Evolutionary conservation across 2,113 vertebrate genomes (phyloP).

Genomic region (Ellobius talpinus): DNA sequence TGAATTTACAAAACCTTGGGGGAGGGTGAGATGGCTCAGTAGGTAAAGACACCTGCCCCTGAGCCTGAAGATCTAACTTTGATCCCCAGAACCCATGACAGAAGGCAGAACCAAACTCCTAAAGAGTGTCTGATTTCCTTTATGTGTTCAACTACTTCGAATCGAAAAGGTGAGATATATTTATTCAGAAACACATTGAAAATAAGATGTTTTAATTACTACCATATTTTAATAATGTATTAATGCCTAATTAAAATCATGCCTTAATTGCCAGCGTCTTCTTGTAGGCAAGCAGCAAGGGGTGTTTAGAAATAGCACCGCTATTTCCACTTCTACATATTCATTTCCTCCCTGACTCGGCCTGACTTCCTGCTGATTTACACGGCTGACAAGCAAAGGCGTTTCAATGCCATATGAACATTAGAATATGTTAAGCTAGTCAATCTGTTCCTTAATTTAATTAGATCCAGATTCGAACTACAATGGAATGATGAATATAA

Average conservation of each 20-base stretch:
- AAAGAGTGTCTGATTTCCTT: background rate
- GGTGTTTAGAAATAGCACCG: constrained; percentile 50
- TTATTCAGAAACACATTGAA: background rate
- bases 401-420: constrained; percentile 60
- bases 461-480: constrained; percentile 66
- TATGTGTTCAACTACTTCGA: background rate
- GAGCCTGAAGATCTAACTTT: background rate
- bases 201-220: constrained; percentile 50
- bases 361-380: constrained; percentile 70
- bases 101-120: background rate
- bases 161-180: background rate
- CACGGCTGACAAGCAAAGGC: constrained; percentile 62
- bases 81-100: background rate
- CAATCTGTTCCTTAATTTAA: constrained; percentile 79
- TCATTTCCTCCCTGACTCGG: constrained; percentile 33
- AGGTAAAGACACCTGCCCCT: background rate
- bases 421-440: constrained; percentile 68
- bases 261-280: constrained; percentile 17
- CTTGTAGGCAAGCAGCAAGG: constrained; percentile 36
- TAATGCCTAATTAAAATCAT: constrained; percentile 18
- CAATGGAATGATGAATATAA: constrained; percentile 63
- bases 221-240: constrained; percentile 6
- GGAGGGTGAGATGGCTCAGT: background rate
- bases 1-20: background rate
- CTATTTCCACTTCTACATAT: constrained; percentile 72